Percentiles rank a stretch among this genome's conserved stretches.
phyloP scores from a whole-genome alignment of 2,797 vertebrate species.

The Anisognathus igniventris region DNA sequence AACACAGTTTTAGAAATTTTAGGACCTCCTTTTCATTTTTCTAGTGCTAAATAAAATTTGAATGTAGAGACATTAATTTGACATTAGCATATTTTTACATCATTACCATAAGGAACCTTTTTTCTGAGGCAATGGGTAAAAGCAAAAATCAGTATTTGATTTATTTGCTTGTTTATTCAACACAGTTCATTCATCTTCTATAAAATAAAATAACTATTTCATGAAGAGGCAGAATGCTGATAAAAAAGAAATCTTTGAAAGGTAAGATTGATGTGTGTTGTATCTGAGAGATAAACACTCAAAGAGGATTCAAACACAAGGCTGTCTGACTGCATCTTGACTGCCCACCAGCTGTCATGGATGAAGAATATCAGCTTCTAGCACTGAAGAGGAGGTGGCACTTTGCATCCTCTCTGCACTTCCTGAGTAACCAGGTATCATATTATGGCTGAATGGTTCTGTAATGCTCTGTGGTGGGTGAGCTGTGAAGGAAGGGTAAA shows the following conservation, averaged over 20 bases:
- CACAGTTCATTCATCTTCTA: background rate
- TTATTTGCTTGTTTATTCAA: background rate
- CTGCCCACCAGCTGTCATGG: background rate
- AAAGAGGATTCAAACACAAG: background rate
- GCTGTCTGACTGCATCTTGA: background rate
- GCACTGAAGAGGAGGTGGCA: background rate
- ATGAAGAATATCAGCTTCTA: background rate
- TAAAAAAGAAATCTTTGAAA: background rate
- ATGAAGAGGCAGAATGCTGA: background rate
- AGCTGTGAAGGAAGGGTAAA: background rate
- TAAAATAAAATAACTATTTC: background rate
- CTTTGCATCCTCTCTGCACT: background rate
- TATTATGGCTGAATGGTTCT: background rate
- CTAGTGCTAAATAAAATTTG: conserved; percentile 52
- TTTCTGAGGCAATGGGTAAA: background rate
- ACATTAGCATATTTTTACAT: background rate
- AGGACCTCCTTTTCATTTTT: conserved; percentile 31
- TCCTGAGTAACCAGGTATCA: background rate
- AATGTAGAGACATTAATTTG: background rate
- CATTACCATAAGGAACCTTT: background rate
- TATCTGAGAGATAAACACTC: background rate
- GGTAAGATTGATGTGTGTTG: background rate
- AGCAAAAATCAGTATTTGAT: background rate
- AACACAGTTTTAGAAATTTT: conserved; percentile 57
- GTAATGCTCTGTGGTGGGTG: background rate